Evolutionary conservation across 1,140 invertebrate genomes (phyloP).

Genomic region (Gonatopus flavifemur): DNA sequence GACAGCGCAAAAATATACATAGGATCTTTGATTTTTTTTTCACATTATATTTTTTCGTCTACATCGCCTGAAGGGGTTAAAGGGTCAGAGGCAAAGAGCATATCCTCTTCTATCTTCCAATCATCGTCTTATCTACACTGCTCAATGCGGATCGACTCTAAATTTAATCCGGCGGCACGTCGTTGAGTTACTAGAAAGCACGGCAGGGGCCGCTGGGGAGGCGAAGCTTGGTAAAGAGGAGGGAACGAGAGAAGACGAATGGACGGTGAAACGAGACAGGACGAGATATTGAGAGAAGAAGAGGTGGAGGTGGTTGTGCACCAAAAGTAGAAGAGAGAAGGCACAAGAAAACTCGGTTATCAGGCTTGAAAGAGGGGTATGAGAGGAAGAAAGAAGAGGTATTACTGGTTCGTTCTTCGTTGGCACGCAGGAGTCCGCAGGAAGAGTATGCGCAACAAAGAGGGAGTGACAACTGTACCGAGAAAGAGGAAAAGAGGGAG

Average conservation of each 20-base stretch:
- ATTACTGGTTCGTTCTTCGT: constrained; percentile 18
- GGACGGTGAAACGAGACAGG: constrained; percentile 24
- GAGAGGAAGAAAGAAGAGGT: constrained; percentile 20
- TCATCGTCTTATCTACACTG: constrained; percentile 37
- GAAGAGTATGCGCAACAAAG: constrained; percentile 23
- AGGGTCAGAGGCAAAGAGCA: too few relatives aligned
- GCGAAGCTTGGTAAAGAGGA: constrained; percentile 26
- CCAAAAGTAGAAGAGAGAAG: constrained; percentile 27
- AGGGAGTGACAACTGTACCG: constrained; percentile 16
- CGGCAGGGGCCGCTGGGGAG: constrained; percentile 46
- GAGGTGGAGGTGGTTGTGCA: constrained; percentile 1
- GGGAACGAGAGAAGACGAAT: constrained; percentile 9
- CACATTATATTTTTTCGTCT: too few relatives aligned
- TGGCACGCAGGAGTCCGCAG: constrained; percentile 20
- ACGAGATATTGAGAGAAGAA: constrained; percentile 21
- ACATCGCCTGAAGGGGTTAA: too few relatives aligned
- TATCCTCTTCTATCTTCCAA: constrained; percentile 15
- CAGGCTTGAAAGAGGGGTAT: constrained; percentile 24
- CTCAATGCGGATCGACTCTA: constrained; percentile 31
- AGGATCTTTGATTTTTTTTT: too few relatives aligned
- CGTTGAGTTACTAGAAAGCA: constrained; percentile 46
- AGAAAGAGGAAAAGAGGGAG: constrained; percentile 4
- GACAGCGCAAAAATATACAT: too few relatives aligned
- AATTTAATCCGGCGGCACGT: constrained; percentile 56
- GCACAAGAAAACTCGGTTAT: constrained; percentile 38